These are phyloP conservation scores for Cantharis rustica DNA, from an alignment of 2,888 invertebrate species.

Conservation along the genomic window DNA sequence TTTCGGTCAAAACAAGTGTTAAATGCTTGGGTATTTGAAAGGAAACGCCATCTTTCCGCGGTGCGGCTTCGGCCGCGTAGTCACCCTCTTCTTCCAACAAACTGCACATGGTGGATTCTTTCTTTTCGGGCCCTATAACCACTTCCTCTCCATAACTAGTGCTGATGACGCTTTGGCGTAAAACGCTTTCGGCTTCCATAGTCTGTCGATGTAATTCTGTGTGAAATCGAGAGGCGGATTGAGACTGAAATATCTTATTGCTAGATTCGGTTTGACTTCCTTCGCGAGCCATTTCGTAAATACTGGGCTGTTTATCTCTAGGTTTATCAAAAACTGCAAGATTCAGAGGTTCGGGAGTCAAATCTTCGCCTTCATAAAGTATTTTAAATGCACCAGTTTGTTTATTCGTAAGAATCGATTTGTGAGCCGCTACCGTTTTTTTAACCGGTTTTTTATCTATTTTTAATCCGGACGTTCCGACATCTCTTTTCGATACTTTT, in stretches of 20 bases:
- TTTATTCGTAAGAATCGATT: conserved; percentile 12
- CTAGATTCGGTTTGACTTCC: neutral
- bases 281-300: neutral
- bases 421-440: neutral
- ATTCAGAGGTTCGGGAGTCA: conserved; percentile 56
- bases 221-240: conserved; percentile 24
- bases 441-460: neutral
- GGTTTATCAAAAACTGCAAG: conserved; percentile 40
- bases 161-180: conserved; percentile 15
- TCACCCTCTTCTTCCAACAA: neutral
- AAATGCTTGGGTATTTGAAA: conserved; percentile 62
- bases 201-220: conserved; percentile 27
- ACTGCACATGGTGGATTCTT: neutral
- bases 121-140: conserved; percentile 24
- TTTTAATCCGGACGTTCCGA: neutral
- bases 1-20: conserved; percentile 68
- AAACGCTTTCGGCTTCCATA: conserved; percentile 12
- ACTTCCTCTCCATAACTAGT: conserved; percentile 15
- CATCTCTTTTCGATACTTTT: neutral
- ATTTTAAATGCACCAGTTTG: conserved; percentile 15
- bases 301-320: neutral
- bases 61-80: neutral
- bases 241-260: neutral
- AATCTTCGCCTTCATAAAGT: conserved; percentile 49
- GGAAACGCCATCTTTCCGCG: neutral